Evolutionary conservation across 2,113 vertebrate genomes (phyloP), one percentile per base, ranked within the genome.

Genomic region (Hepsetus odoe): DNA sequence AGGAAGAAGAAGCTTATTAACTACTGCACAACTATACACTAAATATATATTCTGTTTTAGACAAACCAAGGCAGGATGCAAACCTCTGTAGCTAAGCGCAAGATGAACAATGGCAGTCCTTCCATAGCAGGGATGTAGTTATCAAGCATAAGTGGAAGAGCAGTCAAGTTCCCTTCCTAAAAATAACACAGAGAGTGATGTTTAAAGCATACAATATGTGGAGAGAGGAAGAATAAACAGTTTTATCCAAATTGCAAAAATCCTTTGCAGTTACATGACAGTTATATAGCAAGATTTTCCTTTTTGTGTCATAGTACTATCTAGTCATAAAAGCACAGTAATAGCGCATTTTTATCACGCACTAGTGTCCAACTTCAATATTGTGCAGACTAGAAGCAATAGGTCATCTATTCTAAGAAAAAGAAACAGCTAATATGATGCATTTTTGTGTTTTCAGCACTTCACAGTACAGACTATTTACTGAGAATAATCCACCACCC

Each of bases 11-110:
- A 75, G 46, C 24, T 32, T 33, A 58, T 24, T 44, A n/a, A n/a
- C 32, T 20, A 40, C 20, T 24, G 32, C 18, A 51, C 1, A 14
- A n/a, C 51, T 53, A 24, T 9, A 7, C 73, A 40, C 1, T 16
- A 20, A 10, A 35, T 32, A 38, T 64, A 35, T 9, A 33, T 55
- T n/a, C 13, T 13, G 1, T 44, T 59, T 74, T 28, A 61, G 16
- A 33, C 5, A 10, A 51, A 49, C 3, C 18, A 35, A n/a, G 16
- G 22, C 33, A 13, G 11, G 46, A 51, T 26, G 10, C 68, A n/a
- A 22, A 97, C 98, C 96, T 99, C 97, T 0, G 98, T 99, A 65
- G 98, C 97, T 77, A 99, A 87, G 40, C 98, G 95, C 80, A 99
- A 93, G 79, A 99, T 91, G 72, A 99, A 97, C 91, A 99, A 92